phyloP scores from a whole-genome alignment of 37 sponge, comb jelly and placozoan species.

The Crambe crambe region DNA sequence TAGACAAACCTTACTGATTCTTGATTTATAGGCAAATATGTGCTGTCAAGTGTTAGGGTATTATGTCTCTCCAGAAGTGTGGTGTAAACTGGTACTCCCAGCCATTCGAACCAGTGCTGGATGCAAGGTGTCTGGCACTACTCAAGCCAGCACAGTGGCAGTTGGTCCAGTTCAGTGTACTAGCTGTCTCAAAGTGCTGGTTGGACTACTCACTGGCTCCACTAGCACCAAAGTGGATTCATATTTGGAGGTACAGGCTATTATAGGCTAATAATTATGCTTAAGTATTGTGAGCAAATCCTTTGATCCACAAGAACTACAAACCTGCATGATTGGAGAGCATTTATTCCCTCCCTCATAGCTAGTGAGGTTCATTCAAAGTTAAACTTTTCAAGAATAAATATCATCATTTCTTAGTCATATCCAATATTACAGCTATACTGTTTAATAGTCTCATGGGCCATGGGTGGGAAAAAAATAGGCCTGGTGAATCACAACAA shows the following conservation, averaged over 20 bases:
- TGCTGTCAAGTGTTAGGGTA: conserved; percentile 44
- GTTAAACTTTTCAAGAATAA: no score
- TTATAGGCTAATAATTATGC: not conserved
- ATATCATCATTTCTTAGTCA: no score
- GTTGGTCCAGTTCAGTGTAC: conserved; percentile 79
- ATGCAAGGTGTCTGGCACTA: conserved; percentile 14
- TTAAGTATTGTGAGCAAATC: no score
- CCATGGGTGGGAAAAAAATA: no score
- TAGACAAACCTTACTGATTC: not conserved
- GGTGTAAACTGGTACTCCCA: conserved; percentile 71
- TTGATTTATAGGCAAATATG: conserved; percentile 9
- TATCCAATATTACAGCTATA: no score
- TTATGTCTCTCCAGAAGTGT: conserved; percentile 79
- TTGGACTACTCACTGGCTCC: conserved; percentile 46
- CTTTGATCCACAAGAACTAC: no score
- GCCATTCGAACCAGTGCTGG: conserved; percentile 83
- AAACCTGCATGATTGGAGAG: no score
- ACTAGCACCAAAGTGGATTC: conserved; percentile 2
- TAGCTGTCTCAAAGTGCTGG: conserved; percentile 68
- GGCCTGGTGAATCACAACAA: no score
- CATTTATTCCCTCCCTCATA: no score
- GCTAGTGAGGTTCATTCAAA: no score
- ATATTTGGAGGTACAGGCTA: conserved; percentile 30
- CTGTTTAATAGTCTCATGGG: no score
- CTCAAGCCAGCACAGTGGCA: conserved; percentile 39